Base-by-base conservation (phyloP, 2,113 vertebrate genomes). In the Malurus cyaneus region DNA sequence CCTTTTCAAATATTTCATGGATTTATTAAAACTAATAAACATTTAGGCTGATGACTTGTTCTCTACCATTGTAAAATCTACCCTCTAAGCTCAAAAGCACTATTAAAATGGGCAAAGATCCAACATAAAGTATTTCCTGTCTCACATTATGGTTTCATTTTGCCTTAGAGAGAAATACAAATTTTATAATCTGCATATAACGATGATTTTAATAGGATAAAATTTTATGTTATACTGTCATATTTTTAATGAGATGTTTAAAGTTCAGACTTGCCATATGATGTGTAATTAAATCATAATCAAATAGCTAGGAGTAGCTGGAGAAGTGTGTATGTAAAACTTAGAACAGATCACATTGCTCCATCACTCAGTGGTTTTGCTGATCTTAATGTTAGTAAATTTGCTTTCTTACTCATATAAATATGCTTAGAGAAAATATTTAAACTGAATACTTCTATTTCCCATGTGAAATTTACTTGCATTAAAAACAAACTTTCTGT, bases 91-190 rank as follows among this genome's bases (percentile, higher is more conserved):
- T 96, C 89, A 61, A 93, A 96, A 96, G 78, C 76, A 46, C 88
- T 91, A 56, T 95, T 96, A 94, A 94, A 95, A 78, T 39, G 70
- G 84, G 91, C 76, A 94, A 92, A 96, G 80, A 92, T 88, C 89
- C 96, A 83, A 86, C 88, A 89, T 31, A 57, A 84, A 92, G 53
- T 95, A 94, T 96, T 96, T 95, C 87, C 93, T 94, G 74, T 84
- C 85, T 95, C 62, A 76, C 18, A 10, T 78, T 90, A 53, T 78
- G n/a, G 46, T 93, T 96, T 96, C 49, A 24, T 79, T 96, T 96
- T 92, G 41, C 83, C 72, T 91, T 83, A 80, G 93, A 80, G 50
- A 84, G 64, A 88, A 96, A 86, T 67, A 44, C 49, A 80, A 46
- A 50, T 73, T 93, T 14, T 66, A 36, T 64, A 61, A 71, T 89